phyloP scores from a whole-genome alignment of 2,797 vertebrate species.

The Chloroceryle inda region DNA sequence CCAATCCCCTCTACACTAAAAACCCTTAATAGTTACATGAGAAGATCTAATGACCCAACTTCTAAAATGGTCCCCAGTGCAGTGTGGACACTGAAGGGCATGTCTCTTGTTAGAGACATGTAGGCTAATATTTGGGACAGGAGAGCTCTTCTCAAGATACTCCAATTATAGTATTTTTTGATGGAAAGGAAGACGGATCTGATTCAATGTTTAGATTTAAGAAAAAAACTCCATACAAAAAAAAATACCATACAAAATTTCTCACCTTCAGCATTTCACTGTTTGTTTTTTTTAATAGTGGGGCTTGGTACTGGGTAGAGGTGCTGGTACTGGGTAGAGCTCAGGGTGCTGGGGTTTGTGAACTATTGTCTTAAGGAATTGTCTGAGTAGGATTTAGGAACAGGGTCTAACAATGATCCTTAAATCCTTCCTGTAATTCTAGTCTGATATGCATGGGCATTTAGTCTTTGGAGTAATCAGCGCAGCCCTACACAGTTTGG shows the following conservation, averaged over 20 bases:
- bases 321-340: not conserved
- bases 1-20: not conserved
- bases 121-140: not conserved
- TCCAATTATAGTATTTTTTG: not conserved
- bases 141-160: not conserved
- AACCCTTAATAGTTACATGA: not conserved
- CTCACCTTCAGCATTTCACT: not conserved
- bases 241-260: not conserved
- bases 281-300: not conserved
- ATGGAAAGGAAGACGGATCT: not conserved
- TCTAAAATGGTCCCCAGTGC: not conserved
- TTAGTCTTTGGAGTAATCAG: not conserved
- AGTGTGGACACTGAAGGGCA: not conserved
- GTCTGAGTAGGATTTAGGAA: slow-evolving; percentile 2
- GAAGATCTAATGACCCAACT: not conserved
- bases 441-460: not conserved
- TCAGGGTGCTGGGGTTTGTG: not conserved
- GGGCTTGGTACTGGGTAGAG: not conserved
- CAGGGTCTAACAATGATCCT: not conserved
- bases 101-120: not conserved
- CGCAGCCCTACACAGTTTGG: not conserved
- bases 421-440: not conserved
- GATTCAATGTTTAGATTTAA: not conserved
- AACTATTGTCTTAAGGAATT: not conserved
- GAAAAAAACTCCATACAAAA: not conserved